phyloP scores from a whole-genome alignment of 2,888 invertebrate genomes.

The Apamea crenata region DNA sequence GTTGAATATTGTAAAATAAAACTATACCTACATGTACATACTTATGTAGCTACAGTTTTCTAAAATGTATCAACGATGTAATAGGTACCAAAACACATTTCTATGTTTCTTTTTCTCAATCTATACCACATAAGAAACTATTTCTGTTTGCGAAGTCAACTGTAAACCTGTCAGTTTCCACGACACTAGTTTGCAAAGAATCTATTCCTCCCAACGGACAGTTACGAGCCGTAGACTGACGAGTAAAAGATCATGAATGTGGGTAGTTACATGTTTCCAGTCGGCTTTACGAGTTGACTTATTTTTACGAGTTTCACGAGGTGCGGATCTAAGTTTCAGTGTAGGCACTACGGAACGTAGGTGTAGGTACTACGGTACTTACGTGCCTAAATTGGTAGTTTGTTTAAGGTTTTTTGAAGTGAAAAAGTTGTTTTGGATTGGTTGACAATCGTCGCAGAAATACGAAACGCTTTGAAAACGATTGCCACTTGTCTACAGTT shows the following conservation, averaged over 20 bases:
- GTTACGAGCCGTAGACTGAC: conserved; percentile 33
- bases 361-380: too few species aligned
- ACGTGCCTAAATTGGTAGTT: neutral
- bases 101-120: neutral
- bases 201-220: conserved; percentile 46
- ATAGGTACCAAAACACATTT: neutral
- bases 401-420: neutral
- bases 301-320: conserved; percentile 45
- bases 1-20: neutral
- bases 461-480: neutral
- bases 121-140: neutral
- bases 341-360: neutral
- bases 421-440: neutral
- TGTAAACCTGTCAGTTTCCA: conserved; percentile 5
- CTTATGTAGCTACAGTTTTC: neutral
- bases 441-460: neutral
- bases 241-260: conserved; percentile 53
- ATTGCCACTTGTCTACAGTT: neutral
- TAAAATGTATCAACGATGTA: neutral
- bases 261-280: conserved; percentile 35
- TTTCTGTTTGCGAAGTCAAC: neutral
- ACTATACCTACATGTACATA: neutral
- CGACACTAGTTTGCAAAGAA: conserved; percentile 27
- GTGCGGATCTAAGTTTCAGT: neutral
- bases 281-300: conserved; percentile 57